Base-by-base conservation (phyloP, 1,140 invertebrate genomes). In the Brachionus koreanus region DNA sequence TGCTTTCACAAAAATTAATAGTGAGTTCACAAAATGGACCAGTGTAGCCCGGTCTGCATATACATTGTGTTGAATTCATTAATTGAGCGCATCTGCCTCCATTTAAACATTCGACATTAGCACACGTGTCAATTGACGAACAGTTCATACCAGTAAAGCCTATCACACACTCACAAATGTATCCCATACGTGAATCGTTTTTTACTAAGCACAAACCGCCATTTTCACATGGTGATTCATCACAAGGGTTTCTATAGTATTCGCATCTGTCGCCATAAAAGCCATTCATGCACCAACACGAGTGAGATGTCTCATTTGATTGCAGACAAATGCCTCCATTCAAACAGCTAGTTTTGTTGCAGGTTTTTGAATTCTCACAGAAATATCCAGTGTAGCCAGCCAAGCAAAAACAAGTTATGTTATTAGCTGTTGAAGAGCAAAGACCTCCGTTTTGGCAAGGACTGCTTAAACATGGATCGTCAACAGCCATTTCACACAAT, bases 251-350 rank as follows among this genome's bases (percentile, higher is more conserved):
- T 33, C 3, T 9, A 16, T 42, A 13, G 25, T 65, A 79, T 23
- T 84, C 84, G 52, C 85, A 85, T 42, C 16, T 83, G 82, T 83
- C 52, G 83, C 95, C 95, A 42, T 92, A 92, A 86, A 96, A 97
- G 69, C 94, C 95, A 9, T 92, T 90, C 13, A 93, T 92, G 85
- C 95, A 97, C 29, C 90, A 92, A 89, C 95, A 97, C 83, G 91
- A 91, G 89, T 93, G 6, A 33, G 29, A 23, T 16, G 39, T 57
- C 19, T 23, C 42, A 16, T 77, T 77, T 10, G 19, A 46, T 13
- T 49, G 16, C 0, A 35, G 33, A 77, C 52, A 57, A 12, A 33
- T 3, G 12, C 46, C 43, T 6, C 42, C 46, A 49, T 77, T 77
- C 10, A 33, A 49, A 25, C 52, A 57, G 10, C 12, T 29, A 3